Evolutionary conservation across 2,113 vertebrate species (phyloP), one percentile per base, ranked within the genome.

Genomic region (Apus apus): DNA sequence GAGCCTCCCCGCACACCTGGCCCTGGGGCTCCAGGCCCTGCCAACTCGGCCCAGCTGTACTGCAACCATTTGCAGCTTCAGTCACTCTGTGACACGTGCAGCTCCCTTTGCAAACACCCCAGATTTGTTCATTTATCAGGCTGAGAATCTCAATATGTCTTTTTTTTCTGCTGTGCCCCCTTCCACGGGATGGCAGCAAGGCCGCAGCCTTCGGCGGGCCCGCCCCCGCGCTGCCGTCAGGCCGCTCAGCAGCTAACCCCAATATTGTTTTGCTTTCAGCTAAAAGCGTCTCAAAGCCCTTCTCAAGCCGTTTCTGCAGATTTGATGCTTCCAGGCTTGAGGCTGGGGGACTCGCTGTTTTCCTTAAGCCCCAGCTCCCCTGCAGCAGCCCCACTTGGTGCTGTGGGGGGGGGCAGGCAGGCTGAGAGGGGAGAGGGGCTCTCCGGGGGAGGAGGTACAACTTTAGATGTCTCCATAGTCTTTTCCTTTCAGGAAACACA

Each of bases 401-500:
- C 78, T 51, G 78, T 30, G 14, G 11, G 71, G 11, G 71, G 60
- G 68, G 34, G 77, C 8, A 71, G 78, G 74, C 81, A 79, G 90
- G 70, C 53, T 11, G 36, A 66, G 45, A 5, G 29, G 64, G 73
- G 71, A 71, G 40, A 46, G 43, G 72, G 76, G 81, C 43, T 94
- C 96, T 78, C 58, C 21, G 38, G 71, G 75, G 89, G 78, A 92
- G 93, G 97, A 95, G 96, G 93, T 95, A 95, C 97, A 96, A 98
- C 98, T 98, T 98, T 75, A 89, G 83, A 98, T 95, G 94, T 94
- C 97, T 97, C 95, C 94, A 93, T 87, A 94, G 85, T 85, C 98
- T 98, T 98, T 99, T 99, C 98, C 99, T 99, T 98, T 98, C 98
- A 99, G 99, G 99, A 99, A 99, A 98, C 98, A 98, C 98, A 99